Percentiles rank a stretch among this genome's conserved stretches.
Conservation (phyloP, 2,113 vertebrate genomes). For the Dolichallabes microphthalmus region DNA sequence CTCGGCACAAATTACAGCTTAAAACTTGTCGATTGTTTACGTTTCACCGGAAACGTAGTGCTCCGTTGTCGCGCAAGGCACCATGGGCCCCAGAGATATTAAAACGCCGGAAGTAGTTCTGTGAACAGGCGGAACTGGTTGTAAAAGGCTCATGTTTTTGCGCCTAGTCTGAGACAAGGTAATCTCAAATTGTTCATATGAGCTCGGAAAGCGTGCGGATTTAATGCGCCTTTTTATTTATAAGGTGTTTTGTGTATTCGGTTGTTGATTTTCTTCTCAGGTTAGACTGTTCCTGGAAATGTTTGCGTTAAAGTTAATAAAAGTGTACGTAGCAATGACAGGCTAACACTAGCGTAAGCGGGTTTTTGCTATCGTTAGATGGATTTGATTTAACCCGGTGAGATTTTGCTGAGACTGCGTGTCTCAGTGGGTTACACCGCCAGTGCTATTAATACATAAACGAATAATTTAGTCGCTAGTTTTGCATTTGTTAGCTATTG, state of each 20-base stretch:
- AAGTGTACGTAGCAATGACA: background rate
- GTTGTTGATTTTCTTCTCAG: background rate
- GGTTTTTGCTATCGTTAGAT: background rate
- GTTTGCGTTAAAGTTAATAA: background rate
- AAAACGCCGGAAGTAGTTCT: constrained; percentile 44
- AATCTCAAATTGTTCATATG: background rate
- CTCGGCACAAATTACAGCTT: background rate
- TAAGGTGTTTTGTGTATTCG: background rate
- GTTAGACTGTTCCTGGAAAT: background rate
- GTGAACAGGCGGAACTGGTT: constrained; percentile 35
- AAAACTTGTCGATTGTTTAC: background rate
- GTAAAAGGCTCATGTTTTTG: constrained; percentile 41
- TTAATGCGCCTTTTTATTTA: background rate
- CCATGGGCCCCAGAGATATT: background rate
- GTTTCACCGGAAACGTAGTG: background rate
- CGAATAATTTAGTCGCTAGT: background rate
- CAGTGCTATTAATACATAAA: background rate
- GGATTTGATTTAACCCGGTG: background rate
- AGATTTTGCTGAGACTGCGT: background rate
- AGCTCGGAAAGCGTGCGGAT: too few relatives aligned
- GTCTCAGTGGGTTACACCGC: background rate
- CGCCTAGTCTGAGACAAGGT: constrained; percentile 33
- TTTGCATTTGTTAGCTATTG: background rate
- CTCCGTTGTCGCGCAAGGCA: background rate
- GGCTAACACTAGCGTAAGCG: constrained; percentile 14